Percentiles rank a stretch among this genome's conserved stretches.
These are phyloP conservation scores for Drosophila anceps DNA, from an alignment of 2,888 invertebrate species.

Conservation along the genomic window DNA sequence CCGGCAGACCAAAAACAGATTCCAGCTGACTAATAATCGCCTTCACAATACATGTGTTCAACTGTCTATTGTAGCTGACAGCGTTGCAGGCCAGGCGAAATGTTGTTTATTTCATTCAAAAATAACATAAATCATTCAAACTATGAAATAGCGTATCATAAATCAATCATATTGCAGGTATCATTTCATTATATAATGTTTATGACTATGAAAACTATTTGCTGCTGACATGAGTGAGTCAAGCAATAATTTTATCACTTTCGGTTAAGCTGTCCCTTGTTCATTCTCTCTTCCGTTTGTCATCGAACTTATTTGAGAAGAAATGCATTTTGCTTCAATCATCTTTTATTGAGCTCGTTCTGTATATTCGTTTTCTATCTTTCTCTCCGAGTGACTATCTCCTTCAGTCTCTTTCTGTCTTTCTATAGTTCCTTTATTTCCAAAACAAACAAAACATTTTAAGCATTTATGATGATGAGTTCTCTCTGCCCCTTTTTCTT, in stretches of 20 bases:
- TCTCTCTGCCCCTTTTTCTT: too few species aligned
- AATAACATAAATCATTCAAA: conserved; percentile 7
- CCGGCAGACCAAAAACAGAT: not conserved
- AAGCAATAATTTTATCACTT: not conserved
- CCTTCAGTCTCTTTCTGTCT: too few species aligned
- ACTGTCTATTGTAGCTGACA: not conserved
- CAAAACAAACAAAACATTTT: too few species aligned
- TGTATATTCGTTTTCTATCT: too few species aligned
- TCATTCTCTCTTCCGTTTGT: not conserved
- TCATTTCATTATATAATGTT: not conserved
- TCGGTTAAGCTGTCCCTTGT: not conserved
- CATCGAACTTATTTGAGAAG: not conserved
- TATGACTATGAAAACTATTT: not conserved
- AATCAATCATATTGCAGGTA: not conserved
- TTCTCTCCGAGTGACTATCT: too few species aligned
- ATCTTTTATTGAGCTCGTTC: too few species aligned
- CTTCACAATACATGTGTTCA: not conserved
- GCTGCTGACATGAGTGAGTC: not conserved
- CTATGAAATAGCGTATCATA: not conserved
- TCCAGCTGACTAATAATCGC: not conserved
- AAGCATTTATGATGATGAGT: too few species aligned
- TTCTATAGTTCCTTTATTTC: too few species aligned
- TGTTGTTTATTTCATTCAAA: too few species aligned
- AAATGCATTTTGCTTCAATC: too few species aligned
- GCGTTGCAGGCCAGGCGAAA: not conserved